Evolutionary conservation across 2,797 vertebrate species (phyloP).

Genomic region (Enteromius thamalakanensis): DNA sequence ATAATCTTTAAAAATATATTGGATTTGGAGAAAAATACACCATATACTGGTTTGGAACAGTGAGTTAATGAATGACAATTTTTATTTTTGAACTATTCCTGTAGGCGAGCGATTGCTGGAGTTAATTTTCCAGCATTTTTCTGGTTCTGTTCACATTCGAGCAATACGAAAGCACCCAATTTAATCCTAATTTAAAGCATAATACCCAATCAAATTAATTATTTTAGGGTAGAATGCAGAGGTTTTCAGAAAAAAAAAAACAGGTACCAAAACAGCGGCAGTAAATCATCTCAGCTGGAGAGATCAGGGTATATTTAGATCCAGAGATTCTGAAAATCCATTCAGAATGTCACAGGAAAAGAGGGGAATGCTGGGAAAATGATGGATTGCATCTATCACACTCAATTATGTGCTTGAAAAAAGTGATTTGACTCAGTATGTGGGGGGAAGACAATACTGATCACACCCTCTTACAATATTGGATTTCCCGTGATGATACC

Average conservation of each 20-base stretch:
- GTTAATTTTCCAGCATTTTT: neutral
- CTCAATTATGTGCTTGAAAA: constrained; percentile 75
- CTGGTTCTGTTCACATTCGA: neutral
- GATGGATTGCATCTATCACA: constrained; percentile 76
- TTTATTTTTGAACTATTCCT: neutral
- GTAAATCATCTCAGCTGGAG: constrained; percentile 67
- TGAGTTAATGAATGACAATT: neutral
- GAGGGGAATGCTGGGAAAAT: constrained; percentile 62
- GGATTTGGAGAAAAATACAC: neutral
- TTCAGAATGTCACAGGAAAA: constrained; percentile 68
- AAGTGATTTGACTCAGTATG: constrained; percentile 76
- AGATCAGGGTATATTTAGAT: constrained; percentile 75
- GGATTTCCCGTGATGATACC: constrained; percentile 78
- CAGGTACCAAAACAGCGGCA: constrained; percentile 41
- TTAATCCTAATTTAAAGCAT: constrained; percentile 2
- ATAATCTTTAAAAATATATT: neutral
- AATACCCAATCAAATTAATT: neutral
- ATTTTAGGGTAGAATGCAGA: constrained; percentile 6
- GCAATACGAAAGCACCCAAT: neutral
- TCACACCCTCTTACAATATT: constrained; percentile 70
- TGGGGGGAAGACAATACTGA: constrained; percentile 68
- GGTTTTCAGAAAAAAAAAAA: constrained; percentile 51
- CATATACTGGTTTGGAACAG: neutral
- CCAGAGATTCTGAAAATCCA: constrained; percentile 73
- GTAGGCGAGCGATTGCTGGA: neutral